Evolutionary conservation across 2,113 vertebrate genomes (phyloP), one percentile per base, ranked within the genome.

Genomic region (Calidris pygmaea): DNA sequence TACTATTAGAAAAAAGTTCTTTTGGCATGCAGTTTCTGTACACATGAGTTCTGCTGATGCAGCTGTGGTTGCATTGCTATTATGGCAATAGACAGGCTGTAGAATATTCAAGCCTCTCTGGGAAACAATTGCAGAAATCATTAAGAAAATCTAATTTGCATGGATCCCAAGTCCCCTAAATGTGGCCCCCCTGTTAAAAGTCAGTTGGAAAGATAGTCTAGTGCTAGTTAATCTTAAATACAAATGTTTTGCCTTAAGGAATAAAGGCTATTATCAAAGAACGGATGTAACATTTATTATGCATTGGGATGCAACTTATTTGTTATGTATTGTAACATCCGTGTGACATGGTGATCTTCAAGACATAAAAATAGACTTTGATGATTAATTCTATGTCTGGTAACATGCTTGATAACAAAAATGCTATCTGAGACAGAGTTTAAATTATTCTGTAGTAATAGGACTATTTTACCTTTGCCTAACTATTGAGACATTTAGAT

Each of bases 161-260:
- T 52, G 43, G 10, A 5, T 10, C 37, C 4, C 26, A 85, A 66
- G 34, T 82, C 62, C 35, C 43, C 34, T 59, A 67, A 87, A 82
- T 3, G 35, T 4, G 1, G 3, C 27, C 0, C 3, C 12, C 1
- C 10, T 62, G 3, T 62, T 83, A 73, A 73, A 10, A 65, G 13
- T 50, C 20, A 34, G 19, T 76, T 66, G 85, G 32, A 83, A 93
- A 62, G 24, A 62, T 2, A 59, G 4, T 26, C n/a, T 83, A 29
- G 20, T 66, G 17, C 18, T 59, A 87, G 13, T 7, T 73, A 79
- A 39, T 16, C 14, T 66, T 78, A 82, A 66, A 82, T 75, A 22
- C 0, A 67, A 84, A 63, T 47, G 3, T 45, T 62, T 26, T 55
- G 24, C n/a, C 5, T 81, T 53, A 59, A 48, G 19, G 41, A 63